Evolutionary conservation across 92 coral and sea anemone species (phyloP), one percentile per base, ranked within the genome.

Genomic region (Epizoanthus scotinus): DNA sequence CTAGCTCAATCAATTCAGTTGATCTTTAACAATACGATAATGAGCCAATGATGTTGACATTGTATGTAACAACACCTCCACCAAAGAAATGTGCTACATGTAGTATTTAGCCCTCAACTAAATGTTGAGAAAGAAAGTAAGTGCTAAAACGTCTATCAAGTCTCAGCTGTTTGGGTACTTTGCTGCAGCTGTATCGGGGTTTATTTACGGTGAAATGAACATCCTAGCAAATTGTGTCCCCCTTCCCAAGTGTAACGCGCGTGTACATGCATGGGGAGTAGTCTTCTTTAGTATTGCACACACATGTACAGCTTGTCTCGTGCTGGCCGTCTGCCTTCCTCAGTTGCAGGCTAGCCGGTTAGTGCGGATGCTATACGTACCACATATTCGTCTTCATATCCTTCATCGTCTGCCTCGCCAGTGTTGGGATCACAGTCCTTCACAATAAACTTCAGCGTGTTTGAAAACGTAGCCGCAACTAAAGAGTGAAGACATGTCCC

Each of bases 371-470:
- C 8, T 7, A 63, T 55, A 90, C 98, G 3, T 84, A 95, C 99
- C 93, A 95, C 99, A 85, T 95, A 95, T 88, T 95, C 99, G 75
- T 95, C 99, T 31, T 95, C 94, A 74, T 95, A 95, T 24, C 99
- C 99, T 34, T 95, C 99, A 21, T 95, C 99, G 75, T 95, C 99
- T 1, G 99, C 94, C 70, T 95, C 99, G 34, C 99, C 99, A 2
- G 99, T 93, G 84, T 73, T 95, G 2, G 99, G 99, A 67, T 95
- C 99, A 71, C 99, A 95, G 93, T 95, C 99, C 73, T 95, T 95
- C 63, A 95, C 99, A 27, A 93, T 87, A 86, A 95, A 95, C 87
- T 93, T 95, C 83, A 95, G 86, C 66, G 98, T 93, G 83, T 93
- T 93, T 14, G 99, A 84, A 63, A 95, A 95, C 40, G 99, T 95